Conservation (phyloP, 2,113 vertebrate genomes). For the Antigone vipio region DNA sequence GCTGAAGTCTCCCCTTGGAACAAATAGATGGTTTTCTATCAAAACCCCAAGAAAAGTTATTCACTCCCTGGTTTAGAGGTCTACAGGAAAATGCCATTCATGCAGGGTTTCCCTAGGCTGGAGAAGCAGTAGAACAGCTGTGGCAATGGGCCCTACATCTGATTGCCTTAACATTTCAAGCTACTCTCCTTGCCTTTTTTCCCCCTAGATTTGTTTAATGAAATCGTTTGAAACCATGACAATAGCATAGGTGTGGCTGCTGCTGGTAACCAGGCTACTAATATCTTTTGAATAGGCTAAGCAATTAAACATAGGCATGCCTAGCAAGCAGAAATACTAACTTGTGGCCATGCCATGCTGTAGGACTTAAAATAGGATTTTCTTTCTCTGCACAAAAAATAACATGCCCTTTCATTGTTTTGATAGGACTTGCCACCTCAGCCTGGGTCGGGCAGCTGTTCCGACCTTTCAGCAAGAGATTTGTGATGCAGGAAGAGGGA, state of each 20-base stretch:
- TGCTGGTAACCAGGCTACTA: background rate
- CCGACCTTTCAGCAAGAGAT: background rate
- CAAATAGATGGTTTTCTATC: background rate
- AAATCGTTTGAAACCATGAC: background rate
- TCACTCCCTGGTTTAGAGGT: background rate
- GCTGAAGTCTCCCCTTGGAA: background rate
- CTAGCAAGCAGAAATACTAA: background rate
- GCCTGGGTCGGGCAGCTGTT: background rate
- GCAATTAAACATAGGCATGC: background rate
- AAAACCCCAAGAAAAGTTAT: background rate
- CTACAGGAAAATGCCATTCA: background rate
- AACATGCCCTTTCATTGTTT: background rate
- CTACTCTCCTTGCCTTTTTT: background rate
- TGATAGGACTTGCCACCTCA: background rate
- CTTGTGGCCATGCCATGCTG: background rate
- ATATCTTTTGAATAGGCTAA: background rate
- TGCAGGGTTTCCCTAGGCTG: background rate
- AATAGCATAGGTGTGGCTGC: background rate
- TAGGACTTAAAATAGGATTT: background rate
- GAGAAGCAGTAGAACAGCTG: background rate
- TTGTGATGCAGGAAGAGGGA: background rate
- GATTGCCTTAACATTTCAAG: background rate
- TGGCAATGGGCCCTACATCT: background rate
- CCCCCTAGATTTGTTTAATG: background rate
- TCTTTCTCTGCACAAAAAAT: background rate